Evolutionary conservation across 2,888 invertebrate species (phyloP).

Genomic region (Embidobia sp.): DNA sequence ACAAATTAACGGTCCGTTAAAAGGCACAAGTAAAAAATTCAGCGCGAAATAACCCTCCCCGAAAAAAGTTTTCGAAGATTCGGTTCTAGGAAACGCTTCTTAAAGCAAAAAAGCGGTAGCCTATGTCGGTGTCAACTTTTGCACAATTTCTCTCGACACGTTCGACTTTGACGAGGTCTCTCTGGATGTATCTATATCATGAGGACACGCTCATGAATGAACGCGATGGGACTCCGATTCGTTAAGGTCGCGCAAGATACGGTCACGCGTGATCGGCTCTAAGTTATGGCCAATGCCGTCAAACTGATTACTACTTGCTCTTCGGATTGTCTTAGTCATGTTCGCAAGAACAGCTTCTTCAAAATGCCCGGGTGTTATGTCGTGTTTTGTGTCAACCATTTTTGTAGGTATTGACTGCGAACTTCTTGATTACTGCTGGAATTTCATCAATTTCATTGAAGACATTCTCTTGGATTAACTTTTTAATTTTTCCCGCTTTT

Average conservation of each 20-base stretch:
- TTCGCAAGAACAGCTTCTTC: slow-evolving; percentile 12
- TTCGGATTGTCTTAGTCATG: slow-evolving; percentile 24
- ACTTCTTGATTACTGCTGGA: no score
- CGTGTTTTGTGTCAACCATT: slow-evolving; percentile 12
- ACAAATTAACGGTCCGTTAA: no score
- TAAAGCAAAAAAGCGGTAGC: slow-evolving; percentile 25
- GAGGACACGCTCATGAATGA: slow-evolving; percentile 5
- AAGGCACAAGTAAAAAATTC: neutral
- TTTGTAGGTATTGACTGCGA: no score
- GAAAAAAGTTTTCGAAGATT: slow-evolving; percentile 11
- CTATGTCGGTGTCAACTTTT: slow-evolving; percentile 43
- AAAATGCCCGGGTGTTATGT: neutral
- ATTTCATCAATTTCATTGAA: no score
- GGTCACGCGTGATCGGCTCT: slow-evolving; percentile 50
- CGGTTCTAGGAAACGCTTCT: slow-evolving; percentile 18
- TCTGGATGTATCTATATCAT: slow-evolving; percentile 11
- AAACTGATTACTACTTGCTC: slow-evolving; percentile 22
- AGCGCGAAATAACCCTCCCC: slow-evolving; percentile 27
- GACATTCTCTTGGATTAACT: no score
- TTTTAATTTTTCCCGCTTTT: no score
- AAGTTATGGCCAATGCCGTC: slow-evolving; percentile 35
- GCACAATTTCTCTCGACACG: slow-evolving; percentile 12
- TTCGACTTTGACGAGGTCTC: slow-evolving; percentile 29
- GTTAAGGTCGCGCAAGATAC: slow-evolving; percentile 29
- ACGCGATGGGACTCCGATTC: slow-evolving; percentile 17